Percentiles rank a stretch among this genome's conserved stretches.
These are phyloP conservation scores for Gulo gulo DNA, from an alignment of 2,113 vertebrate species.

Conservation along the genomic window DNA sequence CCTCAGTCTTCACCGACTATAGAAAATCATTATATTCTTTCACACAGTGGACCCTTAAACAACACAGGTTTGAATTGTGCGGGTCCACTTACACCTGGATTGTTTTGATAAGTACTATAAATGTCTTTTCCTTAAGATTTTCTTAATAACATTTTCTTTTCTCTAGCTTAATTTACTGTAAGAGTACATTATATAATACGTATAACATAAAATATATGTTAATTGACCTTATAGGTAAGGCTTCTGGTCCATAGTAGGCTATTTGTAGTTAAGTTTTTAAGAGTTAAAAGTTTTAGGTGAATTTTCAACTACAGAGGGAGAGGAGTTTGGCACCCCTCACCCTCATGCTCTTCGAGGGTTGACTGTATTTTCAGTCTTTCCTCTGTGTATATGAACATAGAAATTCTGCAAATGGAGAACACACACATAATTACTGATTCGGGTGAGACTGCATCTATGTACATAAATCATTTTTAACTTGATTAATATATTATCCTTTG, in stretches of 20 bases:
- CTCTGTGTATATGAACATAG: not conserved
- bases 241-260: not conserved
- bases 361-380: not conserved
- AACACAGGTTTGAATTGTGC: not conserved
- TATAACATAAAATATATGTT: not conserved
- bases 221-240: not conserved
- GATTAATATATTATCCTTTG: constrained; percentile 36
- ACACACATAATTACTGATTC: not conserved
- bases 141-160: not conserved
- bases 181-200: not conserved
- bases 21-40: not conserved
- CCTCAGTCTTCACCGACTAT: not conserved
- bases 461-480: not conserved
- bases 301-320: not conserved
- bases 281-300: not conserved
- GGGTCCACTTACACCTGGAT: not conserved
- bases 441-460: not conserved
- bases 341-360: not conserved
- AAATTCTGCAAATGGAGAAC: not conserved
- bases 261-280: not conserved
- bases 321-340: not conserved
- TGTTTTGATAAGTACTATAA: not conserved
- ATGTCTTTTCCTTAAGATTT: not conserved
- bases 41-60: not conserved
- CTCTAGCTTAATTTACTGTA: not conserved